phyloP scores from a whole-genome alignment of 2,888 invertebrate species.

The Torymus tubicola region DNA sequence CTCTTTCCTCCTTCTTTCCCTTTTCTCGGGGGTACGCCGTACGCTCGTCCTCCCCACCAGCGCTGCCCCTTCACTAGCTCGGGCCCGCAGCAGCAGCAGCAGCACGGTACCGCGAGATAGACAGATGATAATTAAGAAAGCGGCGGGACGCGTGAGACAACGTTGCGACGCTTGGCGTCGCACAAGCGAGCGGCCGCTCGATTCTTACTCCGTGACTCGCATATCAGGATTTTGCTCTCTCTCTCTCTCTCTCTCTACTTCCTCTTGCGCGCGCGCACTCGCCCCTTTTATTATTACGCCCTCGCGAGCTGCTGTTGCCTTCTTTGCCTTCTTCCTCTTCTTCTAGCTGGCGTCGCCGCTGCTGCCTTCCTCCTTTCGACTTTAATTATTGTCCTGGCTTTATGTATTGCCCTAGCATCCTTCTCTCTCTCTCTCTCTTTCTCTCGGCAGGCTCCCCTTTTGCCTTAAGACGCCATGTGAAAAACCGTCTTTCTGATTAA shows the following conservation, averaged over 20 bases:
- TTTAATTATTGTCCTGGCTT: constrained; percentile 59
- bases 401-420: constrained; percentile 55
- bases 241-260: constrained; percentile 17
- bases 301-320: constrained; percentile 43
- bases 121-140: constrained; percentile 77
- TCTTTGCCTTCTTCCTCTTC: constrained; percentile 26
- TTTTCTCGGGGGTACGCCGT: constrained; percentile 26
- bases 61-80: constrained; percentile 39
- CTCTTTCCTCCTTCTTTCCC: constrained; percentile 42
- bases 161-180: constrained; percentile 65
- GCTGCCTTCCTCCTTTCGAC: constrained; percentile 46
- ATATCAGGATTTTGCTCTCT: constrained; percentile 40
- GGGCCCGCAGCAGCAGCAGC: constrained; percentile 24
- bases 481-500: constrained; percentile 55
- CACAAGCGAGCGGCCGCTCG: constrained; percentile 61
- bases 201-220: constrained; percentile 65
- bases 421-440: too few species aligned
- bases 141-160: constrained; percentile 73
- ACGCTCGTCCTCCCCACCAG: constrained; percentile 53
- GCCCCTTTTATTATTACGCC: constrained; percentile 57
- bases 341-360: constrained; percentile 9
- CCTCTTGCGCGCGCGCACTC: constrained; percentile 17
- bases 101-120: constrained; percentile 69
- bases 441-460: background rate
- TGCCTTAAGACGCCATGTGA: constrained; percentile 38